Percentiles rank a stretch among this genome's conserved stretches.
Conservation (phyloP, 2,113 vertebrate genomes). For the Chaetura pelagica region DNA sequence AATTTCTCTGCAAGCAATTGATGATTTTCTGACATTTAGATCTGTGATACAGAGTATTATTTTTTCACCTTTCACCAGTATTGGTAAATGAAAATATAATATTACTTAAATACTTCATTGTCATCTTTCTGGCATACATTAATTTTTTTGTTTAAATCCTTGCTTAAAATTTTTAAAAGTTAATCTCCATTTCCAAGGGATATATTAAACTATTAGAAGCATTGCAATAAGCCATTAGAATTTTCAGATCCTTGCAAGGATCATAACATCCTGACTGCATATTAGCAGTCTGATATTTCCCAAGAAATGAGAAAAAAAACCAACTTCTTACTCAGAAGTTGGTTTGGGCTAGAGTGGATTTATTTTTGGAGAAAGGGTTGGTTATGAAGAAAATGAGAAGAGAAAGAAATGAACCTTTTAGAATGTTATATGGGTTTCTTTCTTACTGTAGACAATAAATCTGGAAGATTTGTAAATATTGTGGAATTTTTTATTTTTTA, state of each 20-base stretch:
- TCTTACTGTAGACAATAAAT: not conserved
- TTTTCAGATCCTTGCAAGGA: not conserved
- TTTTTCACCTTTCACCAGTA: not conserved
- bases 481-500: not conserved
- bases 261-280: not conserved
- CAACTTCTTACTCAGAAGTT: not conserved
- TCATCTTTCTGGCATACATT: not conserved
- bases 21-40: not conserved
- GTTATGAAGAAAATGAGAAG: not conserved
- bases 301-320: not conserved
- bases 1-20: not conserved
- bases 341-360: not conserved
- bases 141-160: not conserved
- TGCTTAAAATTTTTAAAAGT: not conserved
- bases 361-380: not conserved
- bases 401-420: not conserved
- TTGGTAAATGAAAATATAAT: not conserved
- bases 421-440: not conserved
- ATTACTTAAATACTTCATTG: not conserved
- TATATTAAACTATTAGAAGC: not conserved
- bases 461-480: not conserved
- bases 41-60: not conserved
- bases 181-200: not conserved
- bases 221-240: not conserved
- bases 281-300: not conserved